Conservation (phyloP, 2,113 vertebrate genomes). For the Clarias magur region DNA sequence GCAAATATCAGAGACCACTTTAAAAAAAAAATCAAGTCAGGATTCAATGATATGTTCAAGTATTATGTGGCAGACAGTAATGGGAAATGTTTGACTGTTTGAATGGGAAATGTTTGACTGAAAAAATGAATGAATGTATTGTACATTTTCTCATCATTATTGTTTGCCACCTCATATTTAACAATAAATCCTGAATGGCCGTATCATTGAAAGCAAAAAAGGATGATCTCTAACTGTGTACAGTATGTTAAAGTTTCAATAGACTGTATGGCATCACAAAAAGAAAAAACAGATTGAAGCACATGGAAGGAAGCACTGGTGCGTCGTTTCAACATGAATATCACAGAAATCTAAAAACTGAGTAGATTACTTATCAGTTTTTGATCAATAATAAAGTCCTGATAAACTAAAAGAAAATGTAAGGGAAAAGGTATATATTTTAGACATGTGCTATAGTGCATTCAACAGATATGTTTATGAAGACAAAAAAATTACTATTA, state of each 20-base stretch:
- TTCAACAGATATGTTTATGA: slow-evolving; percentile 1
- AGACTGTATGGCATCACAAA: neutral
- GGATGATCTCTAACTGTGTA: neutral
- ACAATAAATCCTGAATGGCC: neutral
- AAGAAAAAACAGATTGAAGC: neutral
- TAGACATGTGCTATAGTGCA: neutral
- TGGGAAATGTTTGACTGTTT: neutral
- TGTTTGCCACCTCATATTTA: neutral
- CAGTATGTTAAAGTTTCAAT: neutral
- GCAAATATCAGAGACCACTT: neutral
- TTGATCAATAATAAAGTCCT: neutral
- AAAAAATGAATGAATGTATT: neutral
- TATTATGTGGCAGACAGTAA: neutral
- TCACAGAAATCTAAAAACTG: neutral
- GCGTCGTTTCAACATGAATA: neutral
- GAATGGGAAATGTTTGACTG: too few species aligned
- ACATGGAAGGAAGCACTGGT: neutral
- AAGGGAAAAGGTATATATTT: neutral
- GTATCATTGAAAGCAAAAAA: neutral
- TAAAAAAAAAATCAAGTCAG: neutral
- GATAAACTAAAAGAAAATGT: neutral
- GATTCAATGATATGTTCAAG: neutral
- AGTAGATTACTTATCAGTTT: neutral
- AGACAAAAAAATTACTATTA: neutral
- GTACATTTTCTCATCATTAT: neutral